phyloP scores from a whole-genome alignment of 2,797 vertebrate genomes.

The Furcifer pardalis region DNA sequence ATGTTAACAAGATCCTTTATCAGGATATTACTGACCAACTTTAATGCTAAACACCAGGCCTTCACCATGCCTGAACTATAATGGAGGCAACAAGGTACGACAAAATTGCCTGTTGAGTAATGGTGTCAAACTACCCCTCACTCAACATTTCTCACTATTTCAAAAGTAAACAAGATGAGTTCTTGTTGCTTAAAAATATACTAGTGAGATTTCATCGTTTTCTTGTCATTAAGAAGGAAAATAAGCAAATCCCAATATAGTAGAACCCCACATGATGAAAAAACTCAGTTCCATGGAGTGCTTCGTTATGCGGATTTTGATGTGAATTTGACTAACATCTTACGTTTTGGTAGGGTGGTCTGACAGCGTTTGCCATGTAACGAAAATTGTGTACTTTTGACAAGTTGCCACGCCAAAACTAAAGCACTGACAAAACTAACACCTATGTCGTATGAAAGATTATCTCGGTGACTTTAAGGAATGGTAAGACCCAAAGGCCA shows the following conservation, averaged over 20 bases:
- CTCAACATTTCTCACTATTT: neutral
- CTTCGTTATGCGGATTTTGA: too few species aligned
- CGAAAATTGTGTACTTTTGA: too few species aligned
- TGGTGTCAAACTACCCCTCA: slow-evolving; percentile 18
- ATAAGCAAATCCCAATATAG: neutral
- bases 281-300: too few species aligned
- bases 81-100: slow-evolving; percentile 29
- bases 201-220: neutral
- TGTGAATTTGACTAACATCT: too few species aligned
- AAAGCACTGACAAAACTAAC: too few species aligned
- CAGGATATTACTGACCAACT: slow-evolving; percentile 51
- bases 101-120: slow-evolving; percentile 10
- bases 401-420: too few species aligned
- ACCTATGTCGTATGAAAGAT: too few species aligned
- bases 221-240: neutral
- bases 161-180: neutral
- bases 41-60: slow-evolving; percentile 52
- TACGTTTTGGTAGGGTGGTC: too few species aligned
- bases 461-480: too few species aligned
- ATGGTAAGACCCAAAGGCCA: too few species aligned
- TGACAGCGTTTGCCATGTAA: too few species aligned
- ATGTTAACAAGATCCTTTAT: slow-evolving; percentile 43
- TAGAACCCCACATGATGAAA: too few species aligned
- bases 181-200: neutral
- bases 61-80: slow-evolving; percentile 49